Conservation (phyloP, 1,140 invertebrate species). For the Caenorhabditis tropicalis region DNA sequence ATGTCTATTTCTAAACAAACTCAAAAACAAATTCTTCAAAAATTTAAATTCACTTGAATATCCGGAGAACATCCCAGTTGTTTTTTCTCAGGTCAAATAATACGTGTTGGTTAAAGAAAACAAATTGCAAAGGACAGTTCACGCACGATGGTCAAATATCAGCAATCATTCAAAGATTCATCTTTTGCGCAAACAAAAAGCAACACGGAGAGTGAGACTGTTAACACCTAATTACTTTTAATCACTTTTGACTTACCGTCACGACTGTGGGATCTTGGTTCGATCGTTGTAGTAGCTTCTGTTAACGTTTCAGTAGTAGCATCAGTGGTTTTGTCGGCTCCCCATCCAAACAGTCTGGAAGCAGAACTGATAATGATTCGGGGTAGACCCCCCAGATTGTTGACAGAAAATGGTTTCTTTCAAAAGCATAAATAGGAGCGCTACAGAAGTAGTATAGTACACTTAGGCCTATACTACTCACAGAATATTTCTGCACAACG, state of each 20-base stretch:
- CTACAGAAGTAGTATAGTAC: background rate
- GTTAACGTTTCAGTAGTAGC: background rate
- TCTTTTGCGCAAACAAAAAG: constrained; percentile 1
- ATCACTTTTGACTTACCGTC: background rate
- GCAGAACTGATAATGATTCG: background rate
- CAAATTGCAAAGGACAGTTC: background rate
- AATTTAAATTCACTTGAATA: too few relatives aligned
- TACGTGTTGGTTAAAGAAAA: too few relatives aligned
- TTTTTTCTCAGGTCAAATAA: too few relatives aligned
- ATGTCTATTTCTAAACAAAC: too few relatives aligned
- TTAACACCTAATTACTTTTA: background rate
- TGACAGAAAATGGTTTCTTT: background rate
- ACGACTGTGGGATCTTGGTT: background rate
- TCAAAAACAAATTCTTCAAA: too few relatives aligned
- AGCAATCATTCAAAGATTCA: background rate
- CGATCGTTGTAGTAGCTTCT: background rate
- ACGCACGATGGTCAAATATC: background rate
- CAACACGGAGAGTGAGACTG: background rate
- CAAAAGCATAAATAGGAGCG: background rate
- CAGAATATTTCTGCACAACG: too few relatives aligned
- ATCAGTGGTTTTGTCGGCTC: background rate
- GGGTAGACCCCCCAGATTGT: background rate
- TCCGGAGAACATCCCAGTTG: too few relatives aligned
- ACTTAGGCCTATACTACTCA: background rate
- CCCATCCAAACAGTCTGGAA: constrained; percentile 37